Conservation (phyloP, 2,113 vertebrate genomes). For the Vidua macroura region DNA sequence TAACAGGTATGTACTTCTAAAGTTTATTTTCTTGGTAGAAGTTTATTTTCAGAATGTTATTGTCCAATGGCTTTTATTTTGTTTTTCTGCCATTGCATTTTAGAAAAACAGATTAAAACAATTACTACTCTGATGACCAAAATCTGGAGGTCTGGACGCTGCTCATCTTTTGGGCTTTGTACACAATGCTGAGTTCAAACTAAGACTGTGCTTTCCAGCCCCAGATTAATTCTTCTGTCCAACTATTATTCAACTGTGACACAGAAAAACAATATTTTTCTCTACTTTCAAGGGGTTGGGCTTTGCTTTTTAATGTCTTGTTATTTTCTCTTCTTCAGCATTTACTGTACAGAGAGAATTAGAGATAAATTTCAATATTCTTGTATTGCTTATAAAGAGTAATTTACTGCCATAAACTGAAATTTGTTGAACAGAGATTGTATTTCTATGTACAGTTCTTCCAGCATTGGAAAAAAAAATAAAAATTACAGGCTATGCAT, state of each 20-base stretch:
- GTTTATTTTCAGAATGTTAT: background rate
- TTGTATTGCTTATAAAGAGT: background rate
- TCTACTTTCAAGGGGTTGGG: background rate
- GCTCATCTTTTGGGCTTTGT: constrained; percentile 40
- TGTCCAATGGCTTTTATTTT: background rate
- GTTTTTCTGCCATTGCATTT: constrained; percentile 9
- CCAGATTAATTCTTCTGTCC: constrained; percentile 45
- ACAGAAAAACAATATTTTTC: constrained; percentile 17
- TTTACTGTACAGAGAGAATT: background rate
- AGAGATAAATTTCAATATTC: background rate
- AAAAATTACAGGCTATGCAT: background rate
- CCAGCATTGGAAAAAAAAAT: background rate
- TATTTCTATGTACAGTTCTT: constrained; percentile 15
- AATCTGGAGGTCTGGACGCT: constrained; percentile 24
- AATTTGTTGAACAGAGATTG: background rate
- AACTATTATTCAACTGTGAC: constrained; percentile 52
- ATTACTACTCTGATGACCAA: constrained; percentile 3
- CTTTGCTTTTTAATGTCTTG: background rate
- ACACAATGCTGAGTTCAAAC: constrained; percentile 29
- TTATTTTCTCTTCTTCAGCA: background rate
- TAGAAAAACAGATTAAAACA: constrained; percentile 38
- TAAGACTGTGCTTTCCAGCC: constrained; percentile 45
- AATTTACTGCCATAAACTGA: constrained; percentile 12
- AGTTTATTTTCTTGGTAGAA: background rate
- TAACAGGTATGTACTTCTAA: background rate